A percentile compares a stretch with the other conserved stretches of the same genome.
Evolutionary conservation across 2,888 invertebrate species (phyloP).

Genomic region (Nomada ferruginata): DNA sequence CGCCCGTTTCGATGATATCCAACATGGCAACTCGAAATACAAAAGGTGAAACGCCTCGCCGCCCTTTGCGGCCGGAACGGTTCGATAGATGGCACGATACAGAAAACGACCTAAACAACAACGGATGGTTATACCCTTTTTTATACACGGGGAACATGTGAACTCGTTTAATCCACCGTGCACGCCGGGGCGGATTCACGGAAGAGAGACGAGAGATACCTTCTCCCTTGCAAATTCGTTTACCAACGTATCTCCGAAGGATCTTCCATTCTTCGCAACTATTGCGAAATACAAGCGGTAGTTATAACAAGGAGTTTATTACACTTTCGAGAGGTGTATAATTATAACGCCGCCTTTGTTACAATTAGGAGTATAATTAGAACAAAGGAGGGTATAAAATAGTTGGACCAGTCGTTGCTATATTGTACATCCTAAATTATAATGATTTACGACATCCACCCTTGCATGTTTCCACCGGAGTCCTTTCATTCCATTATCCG

Average conservation of each 20-base stretch:
- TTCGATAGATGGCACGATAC: constrained; percentile 48
- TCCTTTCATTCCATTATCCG: neutral
- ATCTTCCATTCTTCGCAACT: no score
- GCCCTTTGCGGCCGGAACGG: constrained; percentile 51
- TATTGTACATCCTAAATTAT: no score
- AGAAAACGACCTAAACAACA: constrained; percentile 55
- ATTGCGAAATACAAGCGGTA: neutral
- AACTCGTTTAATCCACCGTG: constrained; percentile 36
- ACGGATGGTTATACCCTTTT: constrained; percentile 36
- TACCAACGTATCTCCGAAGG: neutral
- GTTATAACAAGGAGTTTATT: no score
- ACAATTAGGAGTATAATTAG: no score
- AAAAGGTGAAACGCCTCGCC: constrained; percentile 51
- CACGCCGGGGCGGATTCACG: neutral
- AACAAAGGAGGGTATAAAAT: no score
- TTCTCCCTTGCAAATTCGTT: neutral
- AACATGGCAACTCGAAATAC: constrained; percentile 56
- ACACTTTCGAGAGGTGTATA: no score
- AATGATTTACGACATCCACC: no score
- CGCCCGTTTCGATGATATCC: constrained; percentile 61
- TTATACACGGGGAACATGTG: constrained; percentile 25
- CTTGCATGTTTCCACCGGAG: no score
- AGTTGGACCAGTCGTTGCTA: no score
- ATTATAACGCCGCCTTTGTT: no score
- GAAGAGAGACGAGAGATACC: neutral